A percentile compares a stretch with the other conserved stretches of the same genome.
Conservation (phyloP, 2,113 vertebrate genomes). For the Nothocercus nigrocapillus region DNA sequence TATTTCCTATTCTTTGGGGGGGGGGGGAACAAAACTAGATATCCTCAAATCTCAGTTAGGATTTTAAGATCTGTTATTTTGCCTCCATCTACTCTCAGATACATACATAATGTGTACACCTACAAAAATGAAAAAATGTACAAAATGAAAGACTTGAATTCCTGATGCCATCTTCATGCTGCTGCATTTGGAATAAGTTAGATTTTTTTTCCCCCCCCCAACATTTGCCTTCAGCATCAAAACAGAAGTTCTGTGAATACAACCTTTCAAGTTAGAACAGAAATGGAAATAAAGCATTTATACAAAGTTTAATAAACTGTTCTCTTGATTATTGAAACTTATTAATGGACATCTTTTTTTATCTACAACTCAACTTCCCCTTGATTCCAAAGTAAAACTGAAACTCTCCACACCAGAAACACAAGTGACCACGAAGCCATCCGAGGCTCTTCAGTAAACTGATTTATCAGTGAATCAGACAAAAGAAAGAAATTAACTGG, state of each 20-base stretch:
- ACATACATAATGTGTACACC: background rate
- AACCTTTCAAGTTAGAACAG: background rate
- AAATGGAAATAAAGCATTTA: background rate
- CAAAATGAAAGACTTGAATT: background rate
- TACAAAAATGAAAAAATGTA: too few species aligned
- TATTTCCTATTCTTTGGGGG: background rate
- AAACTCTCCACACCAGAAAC: background rate
- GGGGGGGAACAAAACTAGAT: background rate
- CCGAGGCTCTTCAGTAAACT: background rate
- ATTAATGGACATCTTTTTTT: background rate
- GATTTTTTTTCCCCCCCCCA: background rate
- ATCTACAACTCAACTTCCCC: background rate
- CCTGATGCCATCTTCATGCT: background rate
- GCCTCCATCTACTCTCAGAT: background rate
- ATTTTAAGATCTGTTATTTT: background rate
- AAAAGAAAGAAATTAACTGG: rapidly evolving
- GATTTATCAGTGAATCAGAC: background rate
- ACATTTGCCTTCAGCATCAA: background rate
- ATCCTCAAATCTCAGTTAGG: background rate
- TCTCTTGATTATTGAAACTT: background rate
- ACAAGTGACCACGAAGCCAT: background rate
- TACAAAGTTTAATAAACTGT: background rate
- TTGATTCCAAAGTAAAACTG: background rate
- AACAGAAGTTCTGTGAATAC: background rate
- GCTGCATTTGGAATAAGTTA: background rate